These are phyloP conservation scores for Emydoidea blandingii DNA, from an alignment of 2,797 vertebrate species.

Conservation along the genomic window DNA sequence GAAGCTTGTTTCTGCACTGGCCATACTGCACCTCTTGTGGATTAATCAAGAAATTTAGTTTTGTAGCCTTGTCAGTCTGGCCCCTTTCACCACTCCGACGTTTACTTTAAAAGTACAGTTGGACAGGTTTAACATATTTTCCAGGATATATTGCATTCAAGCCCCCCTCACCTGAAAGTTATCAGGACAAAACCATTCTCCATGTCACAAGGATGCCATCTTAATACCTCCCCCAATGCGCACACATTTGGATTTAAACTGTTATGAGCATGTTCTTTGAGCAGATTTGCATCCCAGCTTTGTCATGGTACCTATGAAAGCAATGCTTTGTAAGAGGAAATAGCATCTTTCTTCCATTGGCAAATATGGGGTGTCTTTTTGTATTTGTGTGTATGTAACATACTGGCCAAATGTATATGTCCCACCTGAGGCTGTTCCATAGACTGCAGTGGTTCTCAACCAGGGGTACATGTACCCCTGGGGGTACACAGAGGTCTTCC, in stretches of 20 bases:
- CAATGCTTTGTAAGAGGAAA: not conserved
- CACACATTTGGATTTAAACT: not conserved
- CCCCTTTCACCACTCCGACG: not conserved
- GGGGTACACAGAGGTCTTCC: too few relatives aligned
- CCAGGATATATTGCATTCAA: accelerated
- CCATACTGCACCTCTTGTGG: accelerated
- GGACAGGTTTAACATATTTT: not conserved
- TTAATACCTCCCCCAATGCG: accelerated
- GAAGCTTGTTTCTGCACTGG: not conserved
- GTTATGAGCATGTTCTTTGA: accelerated
- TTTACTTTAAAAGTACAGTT: not conserved
- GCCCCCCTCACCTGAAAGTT: not conserved
- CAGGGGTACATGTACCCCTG: too few relatives aligned
- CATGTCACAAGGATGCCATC: not conserved
- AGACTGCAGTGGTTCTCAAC: not conserved
- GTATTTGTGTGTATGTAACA: accelerated
- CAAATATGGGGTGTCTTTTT: not conserved
- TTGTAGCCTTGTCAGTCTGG: not conserved
- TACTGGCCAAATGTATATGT: not conserved
- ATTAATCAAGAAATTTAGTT: not conserved
- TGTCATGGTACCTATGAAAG: accelerated
- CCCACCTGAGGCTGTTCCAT: not conserved
- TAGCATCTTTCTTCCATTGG: not conserved
- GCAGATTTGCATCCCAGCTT: not conserved
- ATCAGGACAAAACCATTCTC: not conserved